These are phyloP conservation scores for Passerina amoena DNA, from an alignment of 2,113 vertebrate genomes.

Conservation along the genomic window DNA sequence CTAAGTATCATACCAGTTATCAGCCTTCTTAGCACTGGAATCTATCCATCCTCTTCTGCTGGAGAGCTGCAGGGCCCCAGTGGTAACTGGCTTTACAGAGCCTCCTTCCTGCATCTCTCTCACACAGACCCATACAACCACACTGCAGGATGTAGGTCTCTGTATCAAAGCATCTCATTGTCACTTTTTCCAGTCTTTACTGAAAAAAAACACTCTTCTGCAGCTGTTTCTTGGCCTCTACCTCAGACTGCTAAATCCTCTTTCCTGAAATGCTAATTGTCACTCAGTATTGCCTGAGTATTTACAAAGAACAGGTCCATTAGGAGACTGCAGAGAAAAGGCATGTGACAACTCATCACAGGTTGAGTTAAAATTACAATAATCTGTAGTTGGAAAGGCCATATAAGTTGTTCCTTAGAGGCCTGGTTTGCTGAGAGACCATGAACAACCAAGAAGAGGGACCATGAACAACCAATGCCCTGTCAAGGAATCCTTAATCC, in stretches of 20 bases:
- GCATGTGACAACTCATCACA: not conserved
- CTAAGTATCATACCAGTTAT: not conserved
- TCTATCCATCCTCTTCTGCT: not conserved
- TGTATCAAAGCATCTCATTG: not conserved
- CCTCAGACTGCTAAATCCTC: not conserved
- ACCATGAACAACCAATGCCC: rapidly evolving
- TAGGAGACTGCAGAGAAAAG: not conserved
- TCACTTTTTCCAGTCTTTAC: not conserved
- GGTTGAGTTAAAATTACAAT: not conserved
- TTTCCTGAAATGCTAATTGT: not conserved
- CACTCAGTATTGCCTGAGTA: not conserved
- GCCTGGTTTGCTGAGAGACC: not conserved
- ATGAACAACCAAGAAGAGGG: not conserved
- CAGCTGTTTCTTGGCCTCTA: not conserved
- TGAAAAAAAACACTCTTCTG: not conserved
- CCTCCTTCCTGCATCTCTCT: not conserved
- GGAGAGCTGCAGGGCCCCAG: not conserved
- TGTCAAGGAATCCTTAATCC: not conserved
- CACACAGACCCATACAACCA: not conserved
- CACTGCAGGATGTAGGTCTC: not conserved
- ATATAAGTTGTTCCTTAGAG: not conserved
- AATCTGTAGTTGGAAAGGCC: not conserved
- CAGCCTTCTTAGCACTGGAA: not conserved
- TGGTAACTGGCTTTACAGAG: not conserved
- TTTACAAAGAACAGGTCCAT: not conserved